Percentiles rank a stretch among this genome's conserved stretches.
Evolutionary conservation across 2,797 vertebrate genomes (phyloP).

Genomic region (Mus caroli): DNA sequence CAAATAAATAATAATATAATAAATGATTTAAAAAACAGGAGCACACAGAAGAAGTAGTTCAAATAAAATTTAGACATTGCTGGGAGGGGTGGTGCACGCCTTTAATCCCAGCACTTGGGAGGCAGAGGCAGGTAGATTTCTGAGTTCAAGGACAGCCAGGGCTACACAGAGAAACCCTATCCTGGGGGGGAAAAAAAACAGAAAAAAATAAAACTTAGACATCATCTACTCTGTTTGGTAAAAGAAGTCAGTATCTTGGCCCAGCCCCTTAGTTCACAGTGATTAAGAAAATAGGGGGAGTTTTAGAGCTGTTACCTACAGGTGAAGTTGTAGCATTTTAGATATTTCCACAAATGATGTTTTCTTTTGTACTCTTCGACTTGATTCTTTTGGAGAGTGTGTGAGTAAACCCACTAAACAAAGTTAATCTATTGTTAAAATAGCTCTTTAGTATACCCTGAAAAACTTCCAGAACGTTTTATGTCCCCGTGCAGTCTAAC

Average conservation of each 20-base stretch:
- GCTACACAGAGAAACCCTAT: too few species aligned
- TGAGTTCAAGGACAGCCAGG: too few species aligned
- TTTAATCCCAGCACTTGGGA: too few species aligned
- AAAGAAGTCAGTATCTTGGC: conserved; percentile 33
- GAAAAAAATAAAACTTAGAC: not conserved
- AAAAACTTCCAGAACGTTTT: not conserved
- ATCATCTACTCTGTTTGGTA: conserved; percentile 27
- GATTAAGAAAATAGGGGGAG: not conserved
- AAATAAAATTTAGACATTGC: not conserved
- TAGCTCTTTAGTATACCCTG: not conserved
- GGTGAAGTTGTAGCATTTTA: not conserved
- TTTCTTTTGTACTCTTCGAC: conserved; percentile 42
- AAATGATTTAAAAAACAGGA: too few species aligned
- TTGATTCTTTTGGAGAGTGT: conserved; percentile 10
- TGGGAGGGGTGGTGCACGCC: too few species aligned
- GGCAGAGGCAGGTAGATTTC: too few species aligned
- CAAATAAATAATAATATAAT: too few species aligned
- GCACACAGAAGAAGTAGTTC: not conserved
- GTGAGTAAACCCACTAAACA: conserved; percentile 12
- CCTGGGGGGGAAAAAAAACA: too few species aligned
- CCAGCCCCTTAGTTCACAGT: not conserved
- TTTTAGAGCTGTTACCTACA: not conserved
- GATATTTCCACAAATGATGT: not conserved
- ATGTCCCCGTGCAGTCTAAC: not conserved
- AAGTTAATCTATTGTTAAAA: not conserved